Evolutionary conservation across 2,888 invertebrate genomes (phyloP).

Genomic region (Agrotis puta): DNA sequence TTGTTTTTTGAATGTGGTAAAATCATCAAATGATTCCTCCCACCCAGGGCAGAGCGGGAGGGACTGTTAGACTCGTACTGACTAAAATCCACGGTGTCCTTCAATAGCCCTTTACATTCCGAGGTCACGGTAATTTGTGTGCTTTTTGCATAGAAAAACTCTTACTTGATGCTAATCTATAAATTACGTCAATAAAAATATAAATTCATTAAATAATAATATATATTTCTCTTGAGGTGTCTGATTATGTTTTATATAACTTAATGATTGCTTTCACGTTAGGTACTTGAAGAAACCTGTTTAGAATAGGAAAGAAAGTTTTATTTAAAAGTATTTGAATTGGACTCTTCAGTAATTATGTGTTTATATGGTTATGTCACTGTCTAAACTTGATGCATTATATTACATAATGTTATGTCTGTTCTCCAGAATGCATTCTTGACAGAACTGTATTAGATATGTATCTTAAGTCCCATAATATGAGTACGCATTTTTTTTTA

Average conservation of each 20-base stretch:
- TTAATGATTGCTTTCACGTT: conserved; percentile 33
- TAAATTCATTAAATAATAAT: conserved; percentile 12
- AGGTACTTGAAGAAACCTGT: conserved; percentile 23
- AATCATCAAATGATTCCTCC: too few relatives aligned
- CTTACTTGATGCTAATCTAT: too few relatives aligned
- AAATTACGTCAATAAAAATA: too few relatives aligned
- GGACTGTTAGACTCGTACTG: too few relatives aligned
- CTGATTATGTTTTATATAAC: conserved; percentile 35
- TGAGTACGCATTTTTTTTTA: too few relatives aligned
- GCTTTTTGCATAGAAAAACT: too few relatives aligned
- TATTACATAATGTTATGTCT: not conserved
- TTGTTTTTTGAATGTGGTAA: too few relatives aligned
- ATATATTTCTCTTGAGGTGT: conserved; percentile 19
- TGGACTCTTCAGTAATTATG: conserved; percentile 14
- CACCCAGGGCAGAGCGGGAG: too few relatives aligned
- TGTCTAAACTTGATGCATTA: conserved; percentile 1
- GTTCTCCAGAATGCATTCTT: not conserved
- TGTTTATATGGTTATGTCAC: conserved; percentile 8
- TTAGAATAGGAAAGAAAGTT: conserved; percentile 38
- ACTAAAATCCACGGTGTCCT: too few relatives aligned
- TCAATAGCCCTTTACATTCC: too few relatives aligned
- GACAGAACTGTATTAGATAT: not conserved
- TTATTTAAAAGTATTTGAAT: conserved; percentile 8
- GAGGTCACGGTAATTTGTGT: too few relatives aligned
- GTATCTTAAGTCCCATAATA: too few relatives aligned